These are phyloP conservation scores for Hydrolagus colliei DNA, from an alignment of 2,797 vertebrate genomes.

Conservation along the genomic window DNA sequence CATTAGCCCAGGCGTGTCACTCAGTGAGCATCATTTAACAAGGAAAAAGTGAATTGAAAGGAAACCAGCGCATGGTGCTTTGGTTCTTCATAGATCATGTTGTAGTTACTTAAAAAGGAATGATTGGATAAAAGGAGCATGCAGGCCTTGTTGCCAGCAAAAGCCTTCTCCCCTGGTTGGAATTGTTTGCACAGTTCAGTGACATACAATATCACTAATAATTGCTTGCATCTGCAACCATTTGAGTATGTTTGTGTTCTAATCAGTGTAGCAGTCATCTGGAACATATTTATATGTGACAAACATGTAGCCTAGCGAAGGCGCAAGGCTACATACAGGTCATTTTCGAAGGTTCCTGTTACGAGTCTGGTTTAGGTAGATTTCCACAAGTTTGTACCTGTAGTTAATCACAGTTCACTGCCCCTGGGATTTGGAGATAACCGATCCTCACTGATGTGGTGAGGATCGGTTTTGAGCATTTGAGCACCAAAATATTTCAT, in stretches of 20 bases:
- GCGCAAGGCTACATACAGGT: not conserved
- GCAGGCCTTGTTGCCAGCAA: conserved; percentile 5
- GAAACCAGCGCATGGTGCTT: conserved; percentile 8
- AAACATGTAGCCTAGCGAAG: not conserved
- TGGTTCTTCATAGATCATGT: not conserved
- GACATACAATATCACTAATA: conserved; percentile 29
- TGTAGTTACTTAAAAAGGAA: conserved; percentile 6
- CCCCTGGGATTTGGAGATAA: not conserved
- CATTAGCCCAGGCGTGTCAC: not conserved
- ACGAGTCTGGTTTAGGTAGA: not conserved
- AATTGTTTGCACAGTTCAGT: conserved; percentile 22
- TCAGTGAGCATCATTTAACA: not conserved
- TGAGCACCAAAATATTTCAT: no score
- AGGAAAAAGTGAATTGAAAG: not conserved
- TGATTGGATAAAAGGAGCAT: conserved; percentile 21
- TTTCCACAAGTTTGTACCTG: not conserved
- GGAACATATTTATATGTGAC: conserved; percentile 28
- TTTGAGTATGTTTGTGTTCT: conserved; percentile 24
- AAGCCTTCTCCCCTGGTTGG: not conserved
- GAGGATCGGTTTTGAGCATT: no score
- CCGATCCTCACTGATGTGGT: not conserved
- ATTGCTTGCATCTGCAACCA: conserved; percentile 30
- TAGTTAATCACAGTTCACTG: not conserved
- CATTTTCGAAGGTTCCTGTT: not conserved
- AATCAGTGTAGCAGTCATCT: conserved; percentile 28